Evolutionary conservation across 2,888 invertebrate species (phyloP), one percentile per base, ranked within the genome.

Genomic region (Rotaria macrura): DNA sequence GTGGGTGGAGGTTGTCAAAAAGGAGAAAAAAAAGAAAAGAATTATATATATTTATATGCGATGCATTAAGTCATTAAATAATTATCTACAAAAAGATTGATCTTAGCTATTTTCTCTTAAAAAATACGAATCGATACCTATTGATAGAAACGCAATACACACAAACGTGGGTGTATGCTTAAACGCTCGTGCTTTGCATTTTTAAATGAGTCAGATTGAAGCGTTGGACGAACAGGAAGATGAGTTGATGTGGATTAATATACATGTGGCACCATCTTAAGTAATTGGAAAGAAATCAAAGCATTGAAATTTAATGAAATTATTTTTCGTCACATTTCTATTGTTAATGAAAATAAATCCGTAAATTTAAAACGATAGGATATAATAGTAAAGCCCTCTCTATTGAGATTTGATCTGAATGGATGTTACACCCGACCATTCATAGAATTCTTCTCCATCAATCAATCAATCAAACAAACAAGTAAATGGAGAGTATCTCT

Each of bases 361-460:
- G 25, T 25, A 25, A 54, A 54, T 25, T 54, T 25, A 2, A 25
- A 5, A 54, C 14, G 1, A 25, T 25, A 54, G 23, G 7, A 54
- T 7, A 7, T 25, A 25, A 54, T 25, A 25, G n/a, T n/a, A n/a
- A 54, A 25, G 54, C 54, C 9, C 54, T 54, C 54, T 54, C 54
- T 54, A 25, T 54, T 54, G 54, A 54, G 54, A 54, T 54, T 25
- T 54, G 54, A 54, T 54, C 54, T 54, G 54, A 54, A 54, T 54
- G 54, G 54, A 54, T 54, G 23, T 9, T 54, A 25, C 25, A 54
- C 25, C 25, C 6, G 54, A 54, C 54, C 54, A 54, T 25, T 54
- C 9, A 25, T 25, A 54, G 25, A 25, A 25, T 54, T 25, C 25
- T 54, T 97, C 93, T 47, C 47, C 14, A 47, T 4, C 47, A 12